Evolutionary conservation across 2,113 vertebrate genomes (phyloP), one percentile per base, ranked within the genome.

Genomic region (Albula goreensis): DNA sequence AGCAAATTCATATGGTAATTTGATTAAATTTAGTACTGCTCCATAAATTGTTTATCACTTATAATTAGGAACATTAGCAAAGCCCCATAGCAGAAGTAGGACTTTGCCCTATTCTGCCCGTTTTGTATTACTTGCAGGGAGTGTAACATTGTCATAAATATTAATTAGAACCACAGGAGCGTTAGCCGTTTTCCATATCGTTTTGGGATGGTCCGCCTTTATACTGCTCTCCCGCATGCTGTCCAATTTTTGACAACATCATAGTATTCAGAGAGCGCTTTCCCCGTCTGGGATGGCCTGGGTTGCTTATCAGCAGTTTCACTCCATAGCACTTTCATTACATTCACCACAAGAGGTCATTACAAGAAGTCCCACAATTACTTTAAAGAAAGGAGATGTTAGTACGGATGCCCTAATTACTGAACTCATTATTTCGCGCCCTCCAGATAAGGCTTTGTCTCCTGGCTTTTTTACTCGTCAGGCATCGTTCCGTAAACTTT

Each of bases 271-370:
- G 63, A 84, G 56, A 74, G n/a, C 81, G 89, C 87, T 93, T 92
- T 89, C 89, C 51, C 89, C 90, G 93, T 95, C 90, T 25, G 2
- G 88, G 90, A 77, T 84, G 60, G 22, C 63, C 25, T 19, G 50
- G 96, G 96, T 95, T 94, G 92, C 94, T 95, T 94, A 95, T 96
- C 95, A 95, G 94, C 94, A 95, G 92, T 95, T 95, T 91, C 93
- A 93, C 91, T 94, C 91, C 83, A 90, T 89, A 91, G 93, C 92
- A 94, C 94, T 96, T 96, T 96, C 95, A 94, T 96, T 96, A 96
- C 90, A 93, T 88, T 81, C 89, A 91, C 91, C 92, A 90, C 91
- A 96, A 95, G 94, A 96, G 94, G 91, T 93, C 88, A 93, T 96
- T 96, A 96, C 94, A 96, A 95, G 96, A 95, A 95, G 94, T 96